Evolutionary conservation across 2,113 vertebrate species (phyloP), one percentile per base, ranked within the genome.

Genomic region (Casuarius casuarius): DNA sequence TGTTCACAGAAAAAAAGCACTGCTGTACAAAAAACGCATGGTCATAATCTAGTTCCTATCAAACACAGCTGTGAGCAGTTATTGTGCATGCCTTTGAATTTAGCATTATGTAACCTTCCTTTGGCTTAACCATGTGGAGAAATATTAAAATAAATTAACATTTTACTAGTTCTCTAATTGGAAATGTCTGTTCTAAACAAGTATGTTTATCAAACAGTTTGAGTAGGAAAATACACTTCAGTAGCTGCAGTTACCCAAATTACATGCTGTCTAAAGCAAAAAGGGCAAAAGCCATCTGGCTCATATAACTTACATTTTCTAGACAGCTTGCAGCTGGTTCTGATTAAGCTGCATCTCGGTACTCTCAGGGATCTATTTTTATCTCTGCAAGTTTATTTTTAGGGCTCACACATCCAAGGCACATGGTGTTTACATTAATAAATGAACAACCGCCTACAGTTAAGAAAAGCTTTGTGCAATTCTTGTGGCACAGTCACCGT

Each of bases 251-350:
- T 98, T 98, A 97, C 97, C 97, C 96, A 98, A 98, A 98, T 98
- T 98, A 98, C 94, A 97, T 87, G 97, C 96, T 97, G 97, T 98
- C 98, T 98, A 97, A 98, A 98, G 97, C 96, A 97, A 98, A 98
- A 98, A 98, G 98, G 97, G 98, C 98, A 98, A 98, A 98, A 98
- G 98, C 98, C 98, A 98, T 98, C 98, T 98, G 98, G 97, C 96
- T 98, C 98, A 93, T 98, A 91, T 97, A 98, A 98, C 97, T 98
- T 98, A 97, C 68, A 95, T 98, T 98, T 98, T 98, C 98, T 98
- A 98, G 98, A 98, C 98, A 98, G 98, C 98, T 98, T 98, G 97
- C 98, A 98, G 98, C 98, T 98, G 98, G 97, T 98, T 98, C 98
- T 98, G 97, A 98, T 98, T 98, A 98, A 97, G 97, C 97, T 97